Base-by-base conservation (phyloP, 2,797 vertebrate genomes). In the Phoxinus dragarum region DNA sequence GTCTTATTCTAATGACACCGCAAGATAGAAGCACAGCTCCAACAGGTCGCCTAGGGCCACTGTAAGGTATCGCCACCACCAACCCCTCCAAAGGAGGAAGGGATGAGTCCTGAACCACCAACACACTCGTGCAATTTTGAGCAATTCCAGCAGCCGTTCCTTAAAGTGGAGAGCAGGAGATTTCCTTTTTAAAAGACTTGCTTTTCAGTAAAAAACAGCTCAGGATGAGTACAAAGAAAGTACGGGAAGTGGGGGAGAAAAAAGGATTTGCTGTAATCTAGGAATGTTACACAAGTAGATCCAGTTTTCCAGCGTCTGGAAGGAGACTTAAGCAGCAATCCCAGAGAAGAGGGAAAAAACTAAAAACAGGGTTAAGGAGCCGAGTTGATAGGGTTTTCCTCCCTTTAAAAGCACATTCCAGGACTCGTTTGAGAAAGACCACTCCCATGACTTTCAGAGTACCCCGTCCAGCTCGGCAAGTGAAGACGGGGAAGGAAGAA, bases 231-330 rank as follows among this genome's bases (percentile, higher is more conserved):
- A 34, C 12, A 64, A 31, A 2, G 31, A 81, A 36, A 31, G 80
- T 49, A 21, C 31, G 19, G 44, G 69, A 84, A 19, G 54, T 17
- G 12, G 1, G 19, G 76, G 31, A 23, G n/a, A 81, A 14, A 23
- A 61, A 84, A 75, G 69, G 6, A 42, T 40, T 49, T 12, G 73
- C 61, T 84, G 71, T 89, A 90, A 88, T 91, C 82, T 86, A 88
- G 81, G 84, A 89, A 88, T 79, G 85, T 90, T 85, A 80, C 61
- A 66, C 80, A 85, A 85, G 85, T 27, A 83, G 77, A 89, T 87
- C 86, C 71, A 82, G 69, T 78, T 80, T 80, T 54, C 34, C 34
- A 77, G 56, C 47, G 85, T 67, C 78, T 86, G 49, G 59, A 73
- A 77, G 76, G 87, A 86, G 71, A 83, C 42, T 67, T 80, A 40